phyloP scores from a whole-genome alignment of 1,140 invertebrate genomes.

The Sitodiplosis mosellana region DNA sequence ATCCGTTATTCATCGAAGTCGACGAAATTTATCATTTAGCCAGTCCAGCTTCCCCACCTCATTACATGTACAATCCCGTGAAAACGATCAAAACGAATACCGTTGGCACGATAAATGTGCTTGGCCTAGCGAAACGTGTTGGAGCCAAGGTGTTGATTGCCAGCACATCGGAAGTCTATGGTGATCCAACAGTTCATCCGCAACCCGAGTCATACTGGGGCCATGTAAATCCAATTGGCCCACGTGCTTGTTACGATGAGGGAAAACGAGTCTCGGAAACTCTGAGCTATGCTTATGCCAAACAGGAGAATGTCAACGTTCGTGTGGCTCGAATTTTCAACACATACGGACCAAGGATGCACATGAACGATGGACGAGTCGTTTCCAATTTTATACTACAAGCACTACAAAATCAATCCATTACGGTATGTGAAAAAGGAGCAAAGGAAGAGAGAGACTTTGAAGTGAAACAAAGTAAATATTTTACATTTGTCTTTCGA shows the following conservation, averaged over 20 bases:
- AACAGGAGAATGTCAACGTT: slow-evolving; percentile 88
- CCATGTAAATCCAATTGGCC: slow-evolving; percentile 94
- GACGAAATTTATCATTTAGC: slow-evolving; percentile 99
- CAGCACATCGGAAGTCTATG: slow-evolving; percentile 97
- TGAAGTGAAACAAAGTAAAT: background rate
- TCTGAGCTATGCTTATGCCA: slow-evolving; percentile 89
- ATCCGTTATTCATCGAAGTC: slow-evolving; percentile 92
- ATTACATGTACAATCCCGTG: slow-evolving; percentile 99
- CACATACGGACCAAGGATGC: slow-evolving; percentile 99
- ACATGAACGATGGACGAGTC: slow-evolving; percentile 95
- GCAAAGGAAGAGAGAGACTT: no score
- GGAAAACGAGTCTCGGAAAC: slow-evolving; percentile 95
- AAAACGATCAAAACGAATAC: slow-evolving; percentile 99
- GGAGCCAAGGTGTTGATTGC: slow-evolving; percentile 89
- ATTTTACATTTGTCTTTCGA: slow-evolving; percentile 3
- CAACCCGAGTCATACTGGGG: slow-evolving; percentile 96
- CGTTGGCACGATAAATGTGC: slow-evolving; percentile 90
- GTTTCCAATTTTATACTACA: slow-evolving; percentile 98
- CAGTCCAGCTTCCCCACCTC: slow-evolving; percentile 94
- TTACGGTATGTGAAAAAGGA: slow-evolving; percentile 51
- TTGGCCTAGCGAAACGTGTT: slow-evolving; percentile 86
- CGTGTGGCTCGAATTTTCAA: slow-evolving; percentile 97
- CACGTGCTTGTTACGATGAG: slow-evolving; percentile 96
- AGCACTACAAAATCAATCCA: slow-evolving; percentile 82
- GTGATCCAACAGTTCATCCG: slow-evolving; percentile 91